phyloP scores from a whole-genome alignment of 92 coral and sea anemone genomes.

The Epizoanthus ramosus region DNA sequence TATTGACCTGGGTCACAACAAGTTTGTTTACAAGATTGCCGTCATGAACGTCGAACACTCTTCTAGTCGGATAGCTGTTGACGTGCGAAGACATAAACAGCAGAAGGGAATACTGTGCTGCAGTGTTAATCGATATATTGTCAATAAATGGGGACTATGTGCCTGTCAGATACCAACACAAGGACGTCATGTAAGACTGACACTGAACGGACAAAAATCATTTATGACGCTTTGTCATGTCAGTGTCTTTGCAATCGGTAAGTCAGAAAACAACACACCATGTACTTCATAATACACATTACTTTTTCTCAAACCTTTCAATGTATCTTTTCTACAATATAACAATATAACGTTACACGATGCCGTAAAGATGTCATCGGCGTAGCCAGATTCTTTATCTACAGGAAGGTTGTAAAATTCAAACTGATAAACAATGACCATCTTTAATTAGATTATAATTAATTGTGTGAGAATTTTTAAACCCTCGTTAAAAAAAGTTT shows the following conservation, averaged over 20 bases:
- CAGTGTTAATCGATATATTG: neutral
- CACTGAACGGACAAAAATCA: neutral
- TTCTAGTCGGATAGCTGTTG: neutral
- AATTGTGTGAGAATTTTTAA: too few relatives aligned
- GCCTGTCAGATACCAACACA: neutral
- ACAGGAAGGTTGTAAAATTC: too few relatives aligned
- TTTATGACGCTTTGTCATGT: neutral
- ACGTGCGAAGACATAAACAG: neutral
- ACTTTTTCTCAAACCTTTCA: neutral
- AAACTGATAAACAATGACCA: too few relatives aligned
- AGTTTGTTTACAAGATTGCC: constrained; percentile 11
- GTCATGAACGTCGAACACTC: neutral
- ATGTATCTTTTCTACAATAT: too few relatives aligned
- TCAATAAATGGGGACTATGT: neutral
- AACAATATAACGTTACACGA: too few relatives aligned
- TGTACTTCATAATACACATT: neutral
- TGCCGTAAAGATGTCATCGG: too few relatives aligned
- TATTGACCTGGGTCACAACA: neutral
- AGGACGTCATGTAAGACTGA: neutral
- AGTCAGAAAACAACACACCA: neutral
- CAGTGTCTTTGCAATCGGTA: constrained; percentile 14
- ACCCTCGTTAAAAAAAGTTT: too few relatives aligned
- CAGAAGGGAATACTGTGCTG: constrained; percentile 1
- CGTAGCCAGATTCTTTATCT: too few relatives aligned
- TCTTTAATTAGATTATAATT: too few relatives aligned